Evolutionary conservation across 2,797 vertebrate species (phyloP).

Genomic region (Steatocranus sp.): DNA sequence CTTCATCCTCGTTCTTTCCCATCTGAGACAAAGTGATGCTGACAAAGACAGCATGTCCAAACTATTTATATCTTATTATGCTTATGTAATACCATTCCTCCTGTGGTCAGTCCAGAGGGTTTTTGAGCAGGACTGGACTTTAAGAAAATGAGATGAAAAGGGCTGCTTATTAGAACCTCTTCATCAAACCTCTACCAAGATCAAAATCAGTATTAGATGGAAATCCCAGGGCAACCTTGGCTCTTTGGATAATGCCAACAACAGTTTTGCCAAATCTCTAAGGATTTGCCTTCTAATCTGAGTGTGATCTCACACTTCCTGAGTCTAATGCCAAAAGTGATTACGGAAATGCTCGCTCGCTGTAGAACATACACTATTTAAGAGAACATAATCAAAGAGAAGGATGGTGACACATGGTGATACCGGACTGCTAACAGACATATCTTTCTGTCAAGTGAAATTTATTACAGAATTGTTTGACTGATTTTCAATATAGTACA

Average conservation of each 20-base stretch:
- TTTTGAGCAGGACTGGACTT: slow-evolving; percentile 1
- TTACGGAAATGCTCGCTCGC: slow-evolving; percentile 16
- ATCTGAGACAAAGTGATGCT: background rate
- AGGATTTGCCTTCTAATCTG: slow-evolving; percentile 65
- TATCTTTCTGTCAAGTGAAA: background rate
- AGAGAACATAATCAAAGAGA: background rate
- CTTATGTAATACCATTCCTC: slow-evolving; percentile 12
- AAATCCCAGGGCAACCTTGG: slow-evolving; percentile 49
- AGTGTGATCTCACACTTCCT: slow-evolving; percentile 29
- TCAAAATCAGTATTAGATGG: slow-evolving; percentile 48
- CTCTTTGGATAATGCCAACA: slow-evolving; percentile 34
- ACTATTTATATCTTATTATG: background rate
- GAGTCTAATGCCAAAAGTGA: slow-evolving; percentile 36
- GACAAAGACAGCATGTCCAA: background rate
- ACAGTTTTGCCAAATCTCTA: slow-evolving; percentile 47
- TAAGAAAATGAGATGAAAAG: slow-evolving; percentile 15
- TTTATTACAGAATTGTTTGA: background rate
- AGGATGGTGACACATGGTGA: background rate
- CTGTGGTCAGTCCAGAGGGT: background rate
- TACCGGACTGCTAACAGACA: background rate
- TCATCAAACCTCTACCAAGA: slow-evolving; percentile 48
- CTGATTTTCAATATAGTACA: background rate
- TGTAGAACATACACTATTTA: background rate
- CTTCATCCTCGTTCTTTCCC: background rate
- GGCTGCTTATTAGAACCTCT: slow-evolving; percentile 36